Percentiles rank a stretch among this genome's conserved stretches.
These are phyloP conservation scores for Plebejus anna DNA, from an alignment of 2,888 invertebrate species.

Conservation along the genomic window DNA sequence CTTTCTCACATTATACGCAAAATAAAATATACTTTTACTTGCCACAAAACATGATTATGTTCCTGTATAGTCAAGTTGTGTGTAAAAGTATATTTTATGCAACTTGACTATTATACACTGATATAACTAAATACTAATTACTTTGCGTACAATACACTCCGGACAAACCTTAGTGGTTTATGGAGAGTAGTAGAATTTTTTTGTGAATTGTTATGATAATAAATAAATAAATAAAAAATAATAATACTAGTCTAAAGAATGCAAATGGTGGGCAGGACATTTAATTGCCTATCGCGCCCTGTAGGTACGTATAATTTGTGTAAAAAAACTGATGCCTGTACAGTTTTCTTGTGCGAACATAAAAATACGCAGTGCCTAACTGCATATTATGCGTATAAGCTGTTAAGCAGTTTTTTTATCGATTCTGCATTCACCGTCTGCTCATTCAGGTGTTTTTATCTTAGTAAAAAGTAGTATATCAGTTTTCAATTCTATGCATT, in stretches of 20 bases:
- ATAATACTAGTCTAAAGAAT: no score
- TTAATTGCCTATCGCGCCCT: no score
- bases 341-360: background rate
- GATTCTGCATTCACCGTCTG: background rate
- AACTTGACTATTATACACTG: no score
- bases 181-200: no score
- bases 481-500: background rate
- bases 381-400: background rate
- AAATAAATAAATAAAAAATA: no score
- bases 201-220: no score
- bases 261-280: no score
- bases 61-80: no score
- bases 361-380: conserved; percentile 5
- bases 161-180: no score
- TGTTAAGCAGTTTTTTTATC: background rate
- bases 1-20: background rate
- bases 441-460: background rate
- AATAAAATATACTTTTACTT: background rate
- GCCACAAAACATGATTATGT: background rate
- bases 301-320: background rate
- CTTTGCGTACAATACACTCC: no score
- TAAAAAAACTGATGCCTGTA: background rate
- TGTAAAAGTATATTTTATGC: no score
- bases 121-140: no score
- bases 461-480: background rate